Evolutionary conservation across 2,113 vertebrate species (phyloP).

Genomic region (Trematomus loennbergii): DNA sequence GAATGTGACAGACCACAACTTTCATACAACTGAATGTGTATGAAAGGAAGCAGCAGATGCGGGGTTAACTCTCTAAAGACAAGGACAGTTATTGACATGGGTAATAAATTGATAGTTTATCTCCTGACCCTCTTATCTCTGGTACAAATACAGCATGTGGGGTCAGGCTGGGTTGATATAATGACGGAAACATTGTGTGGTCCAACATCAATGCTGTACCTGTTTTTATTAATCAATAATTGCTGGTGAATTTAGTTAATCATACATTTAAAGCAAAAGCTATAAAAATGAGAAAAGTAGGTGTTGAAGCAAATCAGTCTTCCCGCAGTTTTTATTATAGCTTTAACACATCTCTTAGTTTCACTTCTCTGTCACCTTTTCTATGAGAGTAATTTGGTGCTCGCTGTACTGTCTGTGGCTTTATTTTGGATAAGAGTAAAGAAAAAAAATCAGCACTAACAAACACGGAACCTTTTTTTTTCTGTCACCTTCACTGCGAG

Average conservation of each 20-base stretch:
- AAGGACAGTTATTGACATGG: conserved; percentile 71
- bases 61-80: conserved; percentile 63
- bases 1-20: conserved; percentile 54
- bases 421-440: conserved; percentile 44
- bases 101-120: conserved; percentile 77
- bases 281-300: conserved; percentile 13
- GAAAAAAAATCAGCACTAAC: conserved; percentile 52
- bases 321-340: not conserved
- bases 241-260: conserved; percentile 26
- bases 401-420: conserved; percentile 1
- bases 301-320: conserved; percentile 6
- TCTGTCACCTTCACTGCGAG: conserved; percentile 64
- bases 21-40: conserved; percentile 26
- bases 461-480: conserved; percentile 54
- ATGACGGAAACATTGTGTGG: conserved; percentile 50
- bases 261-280: conserved; percentile 24
- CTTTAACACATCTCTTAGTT: conserved; percentile 40
- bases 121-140: conserved; percentile 74
- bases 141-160: conserved; percentile 63
- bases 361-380: conserved; percentile 59
- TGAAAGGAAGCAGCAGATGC: conserved; percentile 29
- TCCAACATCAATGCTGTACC: conserved; percentile 36
- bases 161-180: conserved; percentile 53
- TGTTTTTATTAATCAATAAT: conserved; percentile 15
- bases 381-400: conserved; percentile 49